Evolutionary conservation across 2,888 invertebrate species (phyloP), one percentile per base, ranked within the genome.

Genomic region (Microctonus hyperodae): DNA sequence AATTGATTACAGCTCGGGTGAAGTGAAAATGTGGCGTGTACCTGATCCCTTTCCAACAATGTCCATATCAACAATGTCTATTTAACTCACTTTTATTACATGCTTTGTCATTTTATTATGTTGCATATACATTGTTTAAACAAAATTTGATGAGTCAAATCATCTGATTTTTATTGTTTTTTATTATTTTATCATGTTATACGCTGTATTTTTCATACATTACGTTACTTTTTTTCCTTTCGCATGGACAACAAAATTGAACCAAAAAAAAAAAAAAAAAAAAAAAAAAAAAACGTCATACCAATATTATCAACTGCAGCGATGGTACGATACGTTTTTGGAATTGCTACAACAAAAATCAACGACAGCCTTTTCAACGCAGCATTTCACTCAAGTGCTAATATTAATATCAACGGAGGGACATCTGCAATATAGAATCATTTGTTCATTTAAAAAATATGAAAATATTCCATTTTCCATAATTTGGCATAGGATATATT

Each of bases 1-100:
- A 76, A 82, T 44, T 84, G 79, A 81, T 90, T 90, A 83, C 90
- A 90, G 90, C 87, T 88, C 89, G 87, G 90, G 90, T 84, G 90
- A 90, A 85, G 89, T 90, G 85, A 90, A 90, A 84, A 87, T 89
- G 83, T 90, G 90, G 90, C 84, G 85, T 78, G 82, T 85, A 73
- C 82, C 82, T 69, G 83, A 84, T 77, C 81, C 85, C 75, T 81
- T 84, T 76, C 84, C 85, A 82, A 83, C 85, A 69, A 86, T 86
- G 86, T 86, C 86, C 72, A 84, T 82, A 71, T 84, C 83, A 79
- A 83, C 83, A 77, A 79, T 83, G 73, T 84, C 83, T 72, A 82
- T 84, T 75, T 84, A 83, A 83, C 77, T 83, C 79, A 74, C 76
- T 75, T 76, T 75, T 69, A 68, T 78, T 70, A 74, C 66, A 69